Percentiles rank a stretch among this genome's conserved stretches.
Evolutionary conservation across 2,113 vertebrate species (phyloP).

Genomic region (Serinus canaria): DNA sequence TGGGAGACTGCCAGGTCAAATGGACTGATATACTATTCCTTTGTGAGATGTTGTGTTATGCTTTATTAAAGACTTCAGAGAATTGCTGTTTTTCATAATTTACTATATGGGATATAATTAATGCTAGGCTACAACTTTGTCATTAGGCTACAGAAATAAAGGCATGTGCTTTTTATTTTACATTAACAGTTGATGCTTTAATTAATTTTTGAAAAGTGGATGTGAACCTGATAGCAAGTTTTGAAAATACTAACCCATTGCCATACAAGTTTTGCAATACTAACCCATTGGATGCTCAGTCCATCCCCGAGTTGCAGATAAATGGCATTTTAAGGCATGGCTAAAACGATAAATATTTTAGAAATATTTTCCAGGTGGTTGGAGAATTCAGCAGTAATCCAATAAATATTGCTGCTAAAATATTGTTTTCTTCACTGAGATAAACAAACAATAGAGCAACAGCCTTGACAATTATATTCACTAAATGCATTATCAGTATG

Average conservation of each 20-base stretch:
- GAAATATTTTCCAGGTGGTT: neutral
- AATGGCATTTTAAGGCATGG: neutral
- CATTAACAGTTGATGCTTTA: neutral
- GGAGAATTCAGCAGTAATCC: neutral
- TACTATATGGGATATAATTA: neutral
- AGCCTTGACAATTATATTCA: neutral
- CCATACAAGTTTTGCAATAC: neutral
- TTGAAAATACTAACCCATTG: neutral
- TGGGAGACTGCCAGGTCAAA: neutral
- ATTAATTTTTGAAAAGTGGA: neutral
- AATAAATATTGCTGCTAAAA: neutral
- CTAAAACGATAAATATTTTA: neutral
- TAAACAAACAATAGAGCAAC: neutral
- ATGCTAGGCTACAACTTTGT: neutral
- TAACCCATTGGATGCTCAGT: neutral
- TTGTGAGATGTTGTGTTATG: neutral
- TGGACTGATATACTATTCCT: neutral
- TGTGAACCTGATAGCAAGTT: neutral
- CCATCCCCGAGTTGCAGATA: no score
- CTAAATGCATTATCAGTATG: neutral
- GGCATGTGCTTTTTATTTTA: neutral
- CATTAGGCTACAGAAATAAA: neutral
- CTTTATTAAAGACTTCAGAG: slow-evolving; percentile 5
- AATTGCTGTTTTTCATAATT: slow-evolving; percentile 21
- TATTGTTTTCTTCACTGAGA: neutral